These are phyloP conservation scores for Rhagonycha fulva DNA, from an alignment of 2,888 invertebrate genomes.

Conservation along the genomic window DNA sequence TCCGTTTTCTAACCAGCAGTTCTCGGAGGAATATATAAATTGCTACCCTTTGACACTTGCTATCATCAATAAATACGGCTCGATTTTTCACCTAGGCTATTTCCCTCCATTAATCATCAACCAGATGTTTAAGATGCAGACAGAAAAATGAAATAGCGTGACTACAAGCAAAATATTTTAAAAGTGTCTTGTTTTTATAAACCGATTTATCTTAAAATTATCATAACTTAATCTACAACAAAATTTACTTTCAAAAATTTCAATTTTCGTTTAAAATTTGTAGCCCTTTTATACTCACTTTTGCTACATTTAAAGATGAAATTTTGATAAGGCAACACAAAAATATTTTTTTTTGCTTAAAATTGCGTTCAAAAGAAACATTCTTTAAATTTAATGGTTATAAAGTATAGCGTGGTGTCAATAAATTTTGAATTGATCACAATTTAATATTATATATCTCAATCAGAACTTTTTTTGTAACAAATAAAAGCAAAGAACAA, in stretches of 20 bases:
- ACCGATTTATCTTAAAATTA: slow-evolving; percentile 18
- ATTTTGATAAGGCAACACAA: not conserved
- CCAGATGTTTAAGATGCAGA: slow-evolving; percentile 35
- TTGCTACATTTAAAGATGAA: not conserved
- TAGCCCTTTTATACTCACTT: slow-evolving; percentile 1
- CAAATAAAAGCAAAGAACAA: not conserved
- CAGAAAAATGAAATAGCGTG: slow-evolving; percentile 31
- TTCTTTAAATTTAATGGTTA: not conserved
- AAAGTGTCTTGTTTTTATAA: slow-evolving; percentile 13
- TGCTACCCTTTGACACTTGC: slow-evolving; percentile 44
- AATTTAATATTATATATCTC: not conserved
- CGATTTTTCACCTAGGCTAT: slow-evolving; percentile 43
- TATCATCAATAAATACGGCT: slow-evolving; percentile 45
- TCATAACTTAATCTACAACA: slow-evolving; percentile 9
- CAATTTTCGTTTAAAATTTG: not conserved
- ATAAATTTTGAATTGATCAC: not conserved
- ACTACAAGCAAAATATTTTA: slow-evolving; percentile 24
- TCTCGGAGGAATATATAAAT: slow-evolving; percentile 43
- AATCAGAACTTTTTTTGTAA: not conserved
- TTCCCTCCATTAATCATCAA: slow-evolving; percentile 44
- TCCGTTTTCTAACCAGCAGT: slow-evolving; percentile 20
- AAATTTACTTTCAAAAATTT: not conserved
- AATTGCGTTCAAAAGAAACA: not conserved
- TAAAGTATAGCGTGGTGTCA: not conserved
- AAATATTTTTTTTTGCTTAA: not conserved